Evolutionary conservation across 2,888 invertebrate genomes (phyloP).

Genomic region (Dilophus febrilis): DNA sequence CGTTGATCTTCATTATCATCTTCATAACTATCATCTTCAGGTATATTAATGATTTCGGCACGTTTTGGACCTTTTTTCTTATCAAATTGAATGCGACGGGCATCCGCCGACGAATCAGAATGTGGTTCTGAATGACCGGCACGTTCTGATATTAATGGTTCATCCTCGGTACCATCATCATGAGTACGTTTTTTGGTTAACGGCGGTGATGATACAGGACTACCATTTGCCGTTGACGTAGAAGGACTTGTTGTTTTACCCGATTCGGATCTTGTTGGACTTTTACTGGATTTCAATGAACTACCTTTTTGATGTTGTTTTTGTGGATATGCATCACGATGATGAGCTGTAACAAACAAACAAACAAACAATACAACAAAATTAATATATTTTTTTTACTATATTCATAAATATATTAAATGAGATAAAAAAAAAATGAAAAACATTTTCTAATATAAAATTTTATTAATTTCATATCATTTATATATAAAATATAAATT

Average conservation of each 20-base stretch:
- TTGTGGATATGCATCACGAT: conserved; percentile 44
- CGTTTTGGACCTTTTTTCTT: conserved; percentile 24
- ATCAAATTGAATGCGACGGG: conserved; percentile 35
- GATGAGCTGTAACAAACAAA: conserved; percentile 34
- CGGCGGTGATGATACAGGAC: conserved; percentile 6
- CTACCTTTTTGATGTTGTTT: conserved; percentile 29
- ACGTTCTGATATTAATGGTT: conserved; percentile 30
- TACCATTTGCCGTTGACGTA: conserved; percentile 6
- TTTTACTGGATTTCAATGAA: conserved; percentile 7
- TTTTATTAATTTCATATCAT: too few species aligned
- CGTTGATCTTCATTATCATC: conserved; percentile 15
- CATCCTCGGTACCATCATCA: conserved; percentile 23
- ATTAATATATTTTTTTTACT: too few species aligned
- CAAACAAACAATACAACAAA: too few species aligned
- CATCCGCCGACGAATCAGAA: conserved; percentile 28
- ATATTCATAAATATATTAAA: too few species aligned
- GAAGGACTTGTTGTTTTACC: conserved; percentile 2
- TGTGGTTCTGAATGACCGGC: conserved; percentile 27
- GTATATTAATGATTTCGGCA: conserved; percentile 12
- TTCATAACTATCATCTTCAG: conserved; percentile 21
- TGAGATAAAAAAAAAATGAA: too few species aligned
- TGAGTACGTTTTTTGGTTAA: conserved; percentile 4
- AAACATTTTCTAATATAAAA: too few species aligned
- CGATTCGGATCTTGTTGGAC: background rate
- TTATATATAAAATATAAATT: too few species aligned